These are phyloP conservation scores for Chaetodon trifascialis DNA, from an alignment of 2,113 vertebrate species.

Conservation along the genomic window DNA sequence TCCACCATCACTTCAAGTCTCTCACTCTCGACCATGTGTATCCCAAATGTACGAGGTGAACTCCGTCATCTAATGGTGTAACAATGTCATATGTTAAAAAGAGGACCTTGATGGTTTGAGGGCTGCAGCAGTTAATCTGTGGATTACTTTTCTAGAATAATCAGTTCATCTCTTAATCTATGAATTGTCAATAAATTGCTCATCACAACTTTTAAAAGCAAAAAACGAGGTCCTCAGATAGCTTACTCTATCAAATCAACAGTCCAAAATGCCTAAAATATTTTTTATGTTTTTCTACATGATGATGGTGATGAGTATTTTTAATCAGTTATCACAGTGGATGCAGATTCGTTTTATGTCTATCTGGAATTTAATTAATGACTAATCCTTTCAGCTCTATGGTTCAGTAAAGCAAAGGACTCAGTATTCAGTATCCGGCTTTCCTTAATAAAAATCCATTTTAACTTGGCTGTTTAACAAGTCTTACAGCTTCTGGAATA, in stretches of 20 bases:
- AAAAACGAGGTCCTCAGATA: background rate
- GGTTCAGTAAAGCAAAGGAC: background rate
- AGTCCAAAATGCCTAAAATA: background rate
- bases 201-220: background rate
- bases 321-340: background rate
- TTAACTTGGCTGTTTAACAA: background rate
- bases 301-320: background rate
- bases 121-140: background rate
- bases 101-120: too few species aligned
- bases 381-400: background rate
- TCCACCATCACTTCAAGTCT: conserved; percentile 10
- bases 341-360: background rate
- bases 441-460: background rate
- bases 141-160: background rate
- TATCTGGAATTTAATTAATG: background rate
- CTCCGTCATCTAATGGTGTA: background rate
- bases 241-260: background rate
- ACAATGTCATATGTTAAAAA: background rate
- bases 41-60: background rate
- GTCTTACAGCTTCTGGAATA: background rate
- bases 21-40: background rate
- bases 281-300: too few species aligned
- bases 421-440: background rate
- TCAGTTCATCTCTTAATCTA: background rate
- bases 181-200: background rate